Conservation (phyloP, 2,113 vertebrate genomes). For the Tretioscincus oriximinensis region DNA sequence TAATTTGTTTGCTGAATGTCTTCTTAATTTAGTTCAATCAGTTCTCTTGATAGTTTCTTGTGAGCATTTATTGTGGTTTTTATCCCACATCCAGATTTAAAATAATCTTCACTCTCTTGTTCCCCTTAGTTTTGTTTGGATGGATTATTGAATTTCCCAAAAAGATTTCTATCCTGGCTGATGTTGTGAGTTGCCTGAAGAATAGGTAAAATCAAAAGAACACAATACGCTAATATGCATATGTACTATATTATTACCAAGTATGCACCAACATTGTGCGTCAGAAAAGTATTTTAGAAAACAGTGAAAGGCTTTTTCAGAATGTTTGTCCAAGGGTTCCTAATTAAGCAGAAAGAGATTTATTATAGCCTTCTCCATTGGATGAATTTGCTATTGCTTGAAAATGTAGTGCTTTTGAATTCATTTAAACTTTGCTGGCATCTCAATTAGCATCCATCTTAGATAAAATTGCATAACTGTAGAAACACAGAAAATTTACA, state of each 20-base stretch:
- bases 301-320: not conserved
- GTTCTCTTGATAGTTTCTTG: not conserved
- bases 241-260: not conserved
- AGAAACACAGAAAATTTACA: conserved; percentile 14
- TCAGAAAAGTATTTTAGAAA: not conserved
- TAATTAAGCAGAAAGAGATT: not conserved
- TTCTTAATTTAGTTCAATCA: not conserved
- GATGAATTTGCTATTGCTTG: not conserved
- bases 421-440: not conserved
- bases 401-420: not conserved
- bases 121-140: not conserved
- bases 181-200: not conserved
- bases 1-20: not conserved
- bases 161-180: not conserved
- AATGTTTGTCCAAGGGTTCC: not conserved
- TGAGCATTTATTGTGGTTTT: not conserved
- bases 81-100: not conserved
- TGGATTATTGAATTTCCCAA: not conserved
- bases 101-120: not conserved
- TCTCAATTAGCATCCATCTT: conserved; percentile 18
- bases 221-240: not conserved
- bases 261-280: not conserved
- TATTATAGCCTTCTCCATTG: not conserved
- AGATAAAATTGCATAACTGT: conserved; percentile 11
- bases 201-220: not conserved